A percentile compares a stretch with the other conserved stretches of the same genome.
Evolutionary conservation across 2,888 invertebrate species (phyloP).

Genomic region (Lampropteryx suffumata): DNA sequence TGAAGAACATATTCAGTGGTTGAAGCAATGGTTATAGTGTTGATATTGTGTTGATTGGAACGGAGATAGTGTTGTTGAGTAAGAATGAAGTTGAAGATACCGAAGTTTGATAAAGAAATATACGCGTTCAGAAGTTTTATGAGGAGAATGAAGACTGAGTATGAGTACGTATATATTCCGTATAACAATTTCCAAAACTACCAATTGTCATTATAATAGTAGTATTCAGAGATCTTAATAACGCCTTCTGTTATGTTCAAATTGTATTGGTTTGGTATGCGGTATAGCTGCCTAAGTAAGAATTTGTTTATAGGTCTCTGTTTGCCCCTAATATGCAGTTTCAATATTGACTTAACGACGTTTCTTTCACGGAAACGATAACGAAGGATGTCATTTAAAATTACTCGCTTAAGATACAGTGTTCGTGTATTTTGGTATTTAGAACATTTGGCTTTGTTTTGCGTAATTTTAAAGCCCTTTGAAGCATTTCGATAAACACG

Average conservation of each 20-base stretch:
- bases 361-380: conserved; percentile 4
- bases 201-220: no score
- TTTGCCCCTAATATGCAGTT: no score
- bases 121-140: conserved; percentile 49
- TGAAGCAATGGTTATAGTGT: not conserved
- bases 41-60: no score
- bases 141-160: conserved; percentile 51
- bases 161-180: not conserved
- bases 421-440: no score
- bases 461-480: no score
- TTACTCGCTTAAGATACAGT: no score
- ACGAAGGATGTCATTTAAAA: not conserved
- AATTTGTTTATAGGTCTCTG: not conserved
- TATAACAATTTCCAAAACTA: no score
- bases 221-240: no score
- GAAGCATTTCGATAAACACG: no score
- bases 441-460: no score
- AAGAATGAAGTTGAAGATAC: conserved; percentile 58
- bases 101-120: conserved; percentile 39
- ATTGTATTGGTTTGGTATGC: no score
- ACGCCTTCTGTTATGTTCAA: no score
- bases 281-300: not conserved
- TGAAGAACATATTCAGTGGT: not conserved
- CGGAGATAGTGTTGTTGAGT: conserved; percentile 31
- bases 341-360: conserved; percentile 3